A percentile compares a stretch with the other conserved stretches of the same genome.
phyloP scores from a whole-genome alignment of 2,113 vertebrate species.

The Phylloscopus trochiloides region DNA sequence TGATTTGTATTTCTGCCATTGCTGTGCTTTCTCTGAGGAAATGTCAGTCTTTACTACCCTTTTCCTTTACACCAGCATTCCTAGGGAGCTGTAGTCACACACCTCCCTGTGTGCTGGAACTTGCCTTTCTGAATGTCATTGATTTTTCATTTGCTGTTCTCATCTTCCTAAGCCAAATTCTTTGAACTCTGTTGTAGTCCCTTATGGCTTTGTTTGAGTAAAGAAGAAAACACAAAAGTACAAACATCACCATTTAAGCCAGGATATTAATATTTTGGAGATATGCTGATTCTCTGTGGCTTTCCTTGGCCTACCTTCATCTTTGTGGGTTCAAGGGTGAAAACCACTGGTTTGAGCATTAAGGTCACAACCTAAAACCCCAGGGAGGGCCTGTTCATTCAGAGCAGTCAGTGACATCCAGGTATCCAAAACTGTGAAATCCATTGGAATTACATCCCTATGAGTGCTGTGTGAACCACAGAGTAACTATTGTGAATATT shows the following conservation, averaged over 20 bases:
- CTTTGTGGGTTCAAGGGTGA: not conserved
- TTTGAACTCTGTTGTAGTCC: not conserved
- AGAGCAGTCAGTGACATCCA: not conserved
- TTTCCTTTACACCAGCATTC: not conserved
- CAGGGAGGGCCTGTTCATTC: rapidly evolving
- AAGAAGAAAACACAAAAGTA: not conserved
- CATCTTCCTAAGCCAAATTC: not conserved
- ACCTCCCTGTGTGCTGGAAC: not conserved
- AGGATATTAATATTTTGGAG: not conserved
- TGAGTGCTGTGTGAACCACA: not conserved
- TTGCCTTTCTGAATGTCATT: not conserved
- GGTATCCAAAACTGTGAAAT: not conserved
- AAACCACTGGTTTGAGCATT: not conserved
- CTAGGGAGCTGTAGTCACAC: not conserved
- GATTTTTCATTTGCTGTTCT: not conserved
- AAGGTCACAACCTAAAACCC: not conserved
- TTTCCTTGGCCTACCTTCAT: not conserved
- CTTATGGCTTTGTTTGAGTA: not conserved
- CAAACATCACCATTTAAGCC: not conserved
- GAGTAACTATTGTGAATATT: not conserved
- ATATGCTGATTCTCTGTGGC: rapidly evolving
- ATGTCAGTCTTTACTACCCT: not conserved
- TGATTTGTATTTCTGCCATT: not conserved
- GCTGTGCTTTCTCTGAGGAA: not conserved
- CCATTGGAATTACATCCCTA: not conserved